Percentiles rank a stretch among this genome's conserved stretches.
phyloP scores from a whole-genome alignment of 2,113 vertebrate species.

The Apeltes quadracus region DNA sequence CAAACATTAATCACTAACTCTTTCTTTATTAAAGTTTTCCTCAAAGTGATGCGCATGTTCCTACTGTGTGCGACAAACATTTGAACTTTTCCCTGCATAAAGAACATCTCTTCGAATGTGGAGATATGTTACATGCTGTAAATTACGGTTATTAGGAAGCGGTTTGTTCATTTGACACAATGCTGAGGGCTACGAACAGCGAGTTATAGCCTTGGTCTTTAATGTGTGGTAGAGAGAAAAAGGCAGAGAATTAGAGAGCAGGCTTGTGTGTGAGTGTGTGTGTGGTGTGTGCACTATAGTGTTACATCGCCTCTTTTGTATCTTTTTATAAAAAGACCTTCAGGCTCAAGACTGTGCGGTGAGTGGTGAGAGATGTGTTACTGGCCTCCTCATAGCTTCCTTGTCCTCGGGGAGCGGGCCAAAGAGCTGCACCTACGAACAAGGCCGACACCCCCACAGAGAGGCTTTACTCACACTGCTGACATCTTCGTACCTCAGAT shows the following conservation, averaged over 20 bases:
- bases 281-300: slow-evolving; percentile 58
- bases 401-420: slow-evolving; percentile 35
- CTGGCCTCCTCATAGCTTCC: slow-evolving; percentile 33
- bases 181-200: slow-evolving; percentile 14
- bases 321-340: slow-evolving; percentile 34
- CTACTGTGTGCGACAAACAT: not conserved
- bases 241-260: slow-evolving; percentile 45
- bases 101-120: not conserved
- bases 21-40: slow-evolving; percentile 4
- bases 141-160: not conserved
- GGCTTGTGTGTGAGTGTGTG: not conserved
- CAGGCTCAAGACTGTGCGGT: slow-evolving; percentile 20
- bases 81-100: not conserved
- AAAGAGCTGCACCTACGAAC: slow-evolving; percentile 40
- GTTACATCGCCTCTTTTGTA: slow-evolving; percentile 65
- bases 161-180: not conserved
- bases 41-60: not conserved
- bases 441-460: not conserved
- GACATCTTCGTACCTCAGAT: not conserved
- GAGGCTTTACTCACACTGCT: not conserved
- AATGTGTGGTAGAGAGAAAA: slow-evolving; percentile 42
- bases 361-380: slow-evolving; percentile 41
- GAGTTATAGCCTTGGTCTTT: not conserved
- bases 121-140: not conserved
- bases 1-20: slow-evolving; percentile 1